phyloP scores from a whole-genome alignment of 2,113 vertebrate genomes.

The Ammodytes marinus region DNA sequence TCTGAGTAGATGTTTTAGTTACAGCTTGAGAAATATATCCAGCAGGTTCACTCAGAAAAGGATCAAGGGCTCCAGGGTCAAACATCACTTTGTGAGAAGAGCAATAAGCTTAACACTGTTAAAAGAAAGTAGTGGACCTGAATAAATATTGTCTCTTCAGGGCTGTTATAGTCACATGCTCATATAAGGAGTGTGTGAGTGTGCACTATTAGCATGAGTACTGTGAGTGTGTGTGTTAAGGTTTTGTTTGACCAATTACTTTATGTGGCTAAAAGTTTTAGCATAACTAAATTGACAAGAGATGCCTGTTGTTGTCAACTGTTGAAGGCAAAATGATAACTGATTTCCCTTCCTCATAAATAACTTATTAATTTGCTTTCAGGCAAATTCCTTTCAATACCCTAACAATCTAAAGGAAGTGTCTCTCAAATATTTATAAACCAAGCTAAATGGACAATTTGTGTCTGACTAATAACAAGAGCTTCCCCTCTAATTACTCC shows the following conservation, averaged over 20 bases:
- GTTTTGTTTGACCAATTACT: constrained; percentile 11
- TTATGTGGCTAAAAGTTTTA: constrained; percentile 25
- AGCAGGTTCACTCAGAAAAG: background rate
- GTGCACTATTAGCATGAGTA: background rate
- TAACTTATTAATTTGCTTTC: constrained; percentile 75
- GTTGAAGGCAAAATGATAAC: constrained; percentile 41
- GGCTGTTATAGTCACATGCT: background rate
- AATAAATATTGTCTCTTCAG: background rate
- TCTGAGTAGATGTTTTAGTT: no score
- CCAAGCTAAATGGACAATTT: constrained; percentile 66
- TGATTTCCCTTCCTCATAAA: constrained; percentile 70
- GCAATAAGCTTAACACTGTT: background rate
- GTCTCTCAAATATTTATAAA: constrained; percentile 71
- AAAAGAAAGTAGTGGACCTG: background rate
- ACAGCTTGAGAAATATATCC: background rate
- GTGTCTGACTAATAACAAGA: constrained; percentile 65
- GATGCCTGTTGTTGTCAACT: background rate
- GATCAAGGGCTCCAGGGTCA: background rate
- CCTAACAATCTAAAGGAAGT: constrained; percentile 54
- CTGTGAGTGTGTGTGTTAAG: background rate
- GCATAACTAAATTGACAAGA: background rate
- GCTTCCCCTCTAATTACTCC: constrained; percentile 71
- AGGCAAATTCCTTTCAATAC: constrained; percentile 67
- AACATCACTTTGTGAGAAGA: no score
- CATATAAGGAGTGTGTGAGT: background rate